Evolutionary conservation across 1,140 invertebrate species (phyloP).

Genomic region (Pachypeltis micranthus): DNA sequence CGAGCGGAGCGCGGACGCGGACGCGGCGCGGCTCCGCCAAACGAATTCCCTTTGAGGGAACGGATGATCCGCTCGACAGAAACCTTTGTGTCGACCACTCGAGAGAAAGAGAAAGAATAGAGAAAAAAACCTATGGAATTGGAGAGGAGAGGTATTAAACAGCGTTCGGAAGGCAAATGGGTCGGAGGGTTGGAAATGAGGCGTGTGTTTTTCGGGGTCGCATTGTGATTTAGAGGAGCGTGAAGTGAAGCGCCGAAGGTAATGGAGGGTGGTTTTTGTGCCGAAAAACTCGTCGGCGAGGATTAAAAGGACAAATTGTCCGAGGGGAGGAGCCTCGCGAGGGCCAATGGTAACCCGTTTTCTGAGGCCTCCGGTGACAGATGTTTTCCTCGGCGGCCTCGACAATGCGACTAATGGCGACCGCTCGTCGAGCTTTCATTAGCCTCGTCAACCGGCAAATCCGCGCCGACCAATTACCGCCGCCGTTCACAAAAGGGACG

Average conservation of each 20-base stretch:
- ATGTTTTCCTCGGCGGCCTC: background rate
- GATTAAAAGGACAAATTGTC: conserved; percentile 9
- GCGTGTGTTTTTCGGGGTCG: conserved; percentile 3
- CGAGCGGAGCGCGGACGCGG: too few relatives aligned
- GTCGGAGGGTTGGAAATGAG: conserved; percentile 9
- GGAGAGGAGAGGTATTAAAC: conserved; percentile 7
- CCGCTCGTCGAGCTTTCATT: conserved; percentile 2
- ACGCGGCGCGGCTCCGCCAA: too few relatives aligned
- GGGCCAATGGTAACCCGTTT: conserved; percentile 8
- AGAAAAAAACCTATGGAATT: background rate
- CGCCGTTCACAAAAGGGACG: background rate
- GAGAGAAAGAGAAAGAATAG: too few relatives aligned
- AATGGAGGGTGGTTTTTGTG: conserved; percentile 9
- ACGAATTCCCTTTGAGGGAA: background rate
- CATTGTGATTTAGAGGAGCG: conserved; percentile 9
- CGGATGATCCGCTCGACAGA: background rate
- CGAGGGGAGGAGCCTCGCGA: background rate
- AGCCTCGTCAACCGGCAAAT: conserved; percentile 3
- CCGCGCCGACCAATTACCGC: background rate
- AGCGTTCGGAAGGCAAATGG: background rate
- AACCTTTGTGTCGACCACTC: too few relatives aligned
- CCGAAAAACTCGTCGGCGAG: background rate
- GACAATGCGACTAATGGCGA: conserved; percentile 7
- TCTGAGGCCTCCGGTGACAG: background rate
- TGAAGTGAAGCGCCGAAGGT: background rate